A percentile compares a stretch with the other conserved stretches of the same genome.
phyloP scores from a whole-genome alignment of 2,113 vertebrate species.

The Siphamia tubifer region DNA sequence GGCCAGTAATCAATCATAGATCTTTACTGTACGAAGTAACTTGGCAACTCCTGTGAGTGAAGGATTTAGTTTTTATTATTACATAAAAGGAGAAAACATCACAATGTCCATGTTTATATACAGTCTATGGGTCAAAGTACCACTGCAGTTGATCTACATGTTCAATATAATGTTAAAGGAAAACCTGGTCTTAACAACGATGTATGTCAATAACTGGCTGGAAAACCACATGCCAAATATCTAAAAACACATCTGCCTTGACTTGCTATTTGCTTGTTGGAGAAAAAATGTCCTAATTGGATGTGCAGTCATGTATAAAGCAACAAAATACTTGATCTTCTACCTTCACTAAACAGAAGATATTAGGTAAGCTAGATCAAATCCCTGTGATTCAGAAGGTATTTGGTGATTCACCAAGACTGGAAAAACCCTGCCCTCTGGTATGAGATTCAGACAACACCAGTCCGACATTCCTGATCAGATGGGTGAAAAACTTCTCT shows the following conservation, averaged over 20 bases:
- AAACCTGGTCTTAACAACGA: no score
- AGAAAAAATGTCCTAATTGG: neutral
- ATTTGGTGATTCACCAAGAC: conserved; percentile 59
- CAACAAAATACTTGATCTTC: conserved; percentile 13
- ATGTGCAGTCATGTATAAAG: neutral
- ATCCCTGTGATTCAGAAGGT: conserved; percentile 40
- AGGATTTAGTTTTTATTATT: no score
- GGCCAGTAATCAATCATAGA: no score
- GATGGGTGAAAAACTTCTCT: no score
- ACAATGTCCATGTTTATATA: no score
- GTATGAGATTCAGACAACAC: conserved; percentile 42
- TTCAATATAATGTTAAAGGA: no score
- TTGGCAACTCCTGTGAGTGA: no score
- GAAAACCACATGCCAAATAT: neutral
- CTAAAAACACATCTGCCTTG: neutral
- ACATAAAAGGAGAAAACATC: no score
- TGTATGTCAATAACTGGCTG: no score
- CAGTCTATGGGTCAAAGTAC: no score
- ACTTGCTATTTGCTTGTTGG: neutral
- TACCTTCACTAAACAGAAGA: conserved; percentile 16
- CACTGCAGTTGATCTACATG: no score
- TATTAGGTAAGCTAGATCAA: conserved; percentile 2
- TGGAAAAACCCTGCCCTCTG: conserved; percentile 60
- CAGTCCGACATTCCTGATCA: conserved; percentile 17
- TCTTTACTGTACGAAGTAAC: no score